These are phyloP conservation scores for Drosophila bocki DNA, from an alignment of 1,140 invertebrate species.

Conservation along the genomic window DNA sequence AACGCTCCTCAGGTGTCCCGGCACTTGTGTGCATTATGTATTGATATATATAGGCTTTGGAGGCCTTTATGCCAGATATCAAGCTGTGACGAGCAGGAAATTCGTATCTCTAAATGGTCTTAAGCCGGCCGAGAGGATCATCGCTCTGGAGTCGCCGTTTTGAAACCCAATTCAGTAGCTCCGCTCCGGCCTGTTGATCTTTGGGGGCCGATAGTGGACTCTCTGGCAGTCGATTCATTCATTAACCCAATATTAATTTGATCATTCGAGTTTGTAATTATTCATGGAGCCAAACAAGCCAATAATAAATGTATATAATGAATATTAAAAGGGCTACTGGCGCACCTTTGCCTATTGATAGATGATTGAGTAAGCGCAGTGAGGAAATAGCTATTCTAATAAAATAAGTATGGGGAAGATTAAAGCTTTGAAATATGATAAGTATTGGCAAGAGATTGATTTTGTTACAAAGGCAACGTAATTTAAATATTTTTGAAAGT, in stretches of 20 bases:
- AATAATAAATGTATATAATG: constrained; percentile 19
- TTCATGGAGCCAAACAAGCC: constrained; percentile 25
- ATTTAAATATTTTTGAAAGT: not conserved
- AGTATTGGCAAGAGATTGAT: no score
- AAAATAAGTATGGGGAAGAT: not conserved
- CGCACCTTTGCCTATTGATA: not conserved
- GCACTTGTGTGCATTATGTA: constrained; percentile 49
- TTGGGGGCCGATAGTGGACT: not conserved
- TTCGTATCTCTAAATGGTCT: constrained; percentile 21
- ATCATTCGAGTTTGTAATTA: constrained; percentile 28
- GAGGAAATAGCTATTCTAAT: not conserved
- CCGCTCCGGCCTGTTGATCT: not conserved
- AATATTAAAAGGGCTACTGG: constrained; percentile 19
- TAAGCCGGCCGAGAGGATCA: constrained; percentile 23
- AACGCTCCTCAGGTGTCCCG: constrained; percentile 62
- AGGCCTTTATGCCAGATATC: constrained; percentile 50
- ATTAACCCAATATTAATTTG: constrained; percentile 38
- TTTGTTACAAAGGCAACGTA: not conserved
- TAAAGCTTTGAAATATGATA: not conserved
- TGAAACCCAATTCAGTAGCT: constrained; percentile 33
- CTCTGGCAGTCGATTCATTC: constrained; percentile 17
- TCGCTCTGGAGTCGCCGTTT: not conserved
- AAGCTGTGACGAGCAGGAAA: constrained; percentile 70
- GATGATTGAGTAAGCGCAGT: no score
- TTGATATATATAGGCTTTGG: constrained; percentile 6